phyloP scores from a whole-genome alignment of 2,888 invertebrate genomes.

The Morpho deidamia region DNA sequence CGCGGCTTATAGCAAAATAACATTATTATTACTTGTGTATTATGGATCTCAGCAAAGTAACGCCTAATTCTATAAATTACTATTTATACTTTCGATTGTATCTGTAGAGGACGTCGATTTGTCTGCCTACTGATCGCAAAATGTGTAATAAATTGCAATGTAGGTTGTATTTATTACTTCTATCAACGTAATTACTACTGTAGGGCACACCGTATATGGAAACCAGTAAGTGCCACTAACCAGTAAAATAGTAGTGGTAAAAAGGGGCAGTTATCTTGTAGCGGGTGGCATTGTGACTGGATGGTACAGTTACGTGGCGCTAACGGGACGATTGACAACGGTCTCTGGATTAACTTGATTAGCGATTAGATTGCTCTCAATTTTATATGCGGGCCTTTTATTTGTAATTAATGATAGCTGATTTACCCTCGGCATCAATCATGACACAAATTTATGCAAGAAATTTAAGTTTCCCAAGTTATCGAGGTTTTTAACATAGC shows the following conservation, averaged over 20 bases:
- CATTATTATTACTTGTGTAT: too few relatives aligned
- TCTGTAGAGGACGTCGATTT: neutral
- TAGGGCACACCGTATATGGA: constrained; percentile 24
- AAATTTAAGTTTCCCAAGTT: too few relatives aligned
- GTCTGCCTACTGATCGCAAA: constrained; percentile 9
- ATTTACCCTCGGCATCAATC: too few relatives aligned
- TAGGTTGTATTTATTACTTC: constrained; percentile 17
- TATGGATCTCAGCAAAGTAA: too few relatives aligned
- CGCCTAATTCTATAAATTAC: neutral
- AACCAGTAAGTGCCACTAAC: constrained; percentile 7
- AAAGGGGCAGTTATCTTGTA: constrained; percentile 26
- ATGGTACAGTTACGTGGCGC: constrained; percentile 49
- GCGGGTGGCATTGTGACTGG: constrained; percentile 42
- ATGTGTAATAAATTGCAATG: constrained; percentile 11
- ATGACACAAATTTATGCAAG: too few relatives aligned
- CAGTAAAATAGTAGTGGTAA: constrained; percentile 10
- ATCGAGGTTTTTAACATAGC: too few relatives aligned
- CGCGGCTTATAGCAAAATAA: too few relatives aligned
- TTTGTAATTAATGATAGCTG: too few relatives aligned
- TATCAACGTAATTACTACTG: constrained; percentile 22
- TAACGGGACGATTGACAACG: constrained; percentile 40
- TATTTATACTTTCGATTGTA: too few relatives aligned
- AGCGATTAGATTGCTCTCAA: constrained; percentile 16
- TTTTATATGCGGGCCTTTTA: neutral
- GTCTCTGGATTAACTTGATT: constrained; percentile 23